Evolutionary conservation across 2,888 invertebrate species (phyloP), one percentile per base, ranked within the genome.

Genomic region (Parelbella ahira): DNA sequence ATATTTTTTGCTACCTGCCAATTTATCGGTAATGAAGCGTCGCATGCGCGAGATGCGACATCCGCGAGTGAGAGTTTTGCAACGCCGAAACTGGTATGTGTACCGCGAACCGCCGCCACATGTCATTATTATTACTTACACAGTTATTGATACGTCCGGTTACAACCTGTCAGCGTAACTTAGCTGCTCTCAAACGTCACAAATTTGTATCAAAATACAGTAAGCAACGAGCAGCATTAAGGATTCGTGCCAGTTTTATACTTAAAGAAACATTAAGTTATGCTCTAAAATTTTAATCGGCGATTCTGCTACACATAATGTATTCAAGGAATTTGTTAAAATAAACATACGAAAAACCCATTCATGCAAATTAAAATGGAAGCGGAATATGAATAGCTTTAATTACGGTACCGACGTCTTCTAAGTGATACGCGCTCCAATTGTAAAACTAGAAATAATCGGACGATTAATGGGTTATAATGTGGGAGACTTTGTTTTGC

Each of bases 41-140:
- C 68, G 68, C 67, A 72, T 71, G 67, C 73, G 65, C 68, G 71
- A 75, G 71, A 78, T 75, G 71, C 76, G 83, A 81, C 82, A 79
- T 76, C 73, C 69, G 79, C 69, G 60, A 86, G 87, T 84, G 87
- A 87, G 87, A 87, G 87, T 86, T 82, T 76, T 69, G 72, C 74
- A 70, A 74, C 76, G 75, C 77, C 81, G 70, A 84, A 86, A 84
- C 84, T 80, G 80, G 83, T 79, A 81, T 75, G 63, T 63, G 67
- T 74, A 70, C 65, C 62, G 64, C 58, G 60, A 56, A 63, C 57
- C 63, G 60, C 58, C 65, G 56, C 55, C 59, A 61, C 69, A 71
- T 71, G 68, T 78, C 73, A 77, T 80, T 76, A 70, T 74, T 72
- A 71, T 73, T 69, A 61, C 70, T 69, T 21, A 9, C 20, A 29